Percentiles rank a stretch among this genome's conserved stretches.
Conservation (phyloP, 2,888 invertebrate species). For the Rhagium mordax region DNA sequence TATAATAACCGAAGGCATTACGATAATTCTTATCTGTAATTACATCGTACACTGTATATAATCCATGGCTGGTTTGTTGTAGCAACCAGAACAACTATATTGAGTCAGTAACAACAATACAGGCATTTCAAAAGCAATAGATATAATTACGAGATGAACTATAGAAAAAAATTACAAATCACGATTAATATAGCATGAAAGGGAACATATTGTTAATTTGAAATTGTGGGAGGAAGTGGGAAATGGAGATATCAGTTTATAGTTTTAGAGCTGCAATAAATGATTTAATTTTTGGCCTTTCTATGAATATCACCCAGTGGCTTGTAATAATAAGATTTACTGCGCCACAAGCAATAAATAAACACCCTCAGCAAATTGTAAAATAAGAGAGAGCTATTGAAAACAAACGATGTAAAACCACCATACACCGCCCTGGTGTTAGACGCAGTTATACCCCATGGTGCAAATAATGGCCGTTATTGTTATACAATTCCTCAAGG, state of each 20-base stretch:
- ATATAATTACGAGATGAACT: conserved; percentile 21
- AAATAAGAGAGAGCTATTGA: conserved; percentile 19
- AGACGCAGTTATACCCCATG: conserved; percentile 20
- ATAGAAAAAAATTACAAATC: conserved; percentile 19
- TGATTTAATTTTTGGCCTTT: too few relatives aligned
- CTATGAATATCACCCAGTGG: background rate
- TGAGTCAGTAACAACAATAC: conserved; percentile 7
- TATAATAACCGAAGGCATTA: conserved; percentile 1
- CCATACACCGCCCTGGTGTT: conserved; percentile 16
- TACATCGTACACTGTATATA: conserved; percentile 23
- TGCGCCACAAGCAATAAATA: conserved; percentile 12
- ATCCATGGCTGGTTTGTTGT: conserved; percentile 9
- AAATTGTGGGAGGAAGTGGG: conserved; percentile 6
- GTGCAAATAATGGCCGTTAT: conserved; percentile 36
- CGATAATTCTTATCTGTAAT: conserved; percentile 24
- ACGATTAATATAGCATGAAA: conserved; percentile 17
- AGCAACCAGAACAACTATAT: conserved; percentile 25
- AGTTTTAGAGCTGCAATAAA: too few relatives aligned
- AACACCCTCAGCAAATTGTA: background rate
- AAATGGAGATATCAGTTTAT: background rate
- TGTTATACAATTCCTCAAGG: conserved; percentile 44
- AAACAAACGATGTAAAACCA: conserved; percentile 7
- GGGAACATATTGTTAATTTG: conserved; percentile 9
- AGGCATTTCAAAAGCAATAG: conserved; percentile 12
- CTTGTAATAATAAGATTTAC: background rate